Percentiles rank a stretch among this genome's conserved stretches.
phyloP scores from a whole-genome alignment of 2,888 invertebrate species.

The Lamellibrachia satsuma region DNA sequence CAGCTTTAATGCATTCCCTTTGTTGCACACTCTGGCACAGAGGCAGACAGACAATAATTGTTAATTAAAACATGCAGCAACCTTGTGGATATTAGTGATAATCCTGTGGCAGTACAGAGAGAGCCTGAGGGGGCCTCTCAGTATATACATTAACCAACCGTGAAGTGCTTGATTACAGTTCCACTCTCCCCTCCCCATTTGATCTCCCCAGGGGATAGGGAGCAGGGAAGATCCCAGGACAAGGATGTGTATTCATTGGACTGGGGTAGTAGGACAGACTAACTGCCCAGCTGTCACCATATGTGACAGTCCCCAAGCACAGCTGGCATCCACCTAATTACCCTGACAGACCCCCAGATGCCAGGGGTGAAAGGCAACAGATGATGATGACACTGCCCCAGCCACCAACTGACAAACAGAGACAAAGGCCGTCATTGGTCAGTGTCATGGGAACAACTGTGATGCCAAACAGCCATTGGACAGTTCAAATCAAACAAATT shows the following conservation, averaged over 20 bases:
- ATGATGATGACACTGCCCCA: conserved; percentile 5
- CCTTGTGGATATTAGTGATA: conserved; percentile 17
- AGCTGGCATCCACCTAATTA: neutral
- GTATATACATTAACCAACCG: neutral
- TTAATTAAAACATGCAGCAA: conserved; percentile 5
- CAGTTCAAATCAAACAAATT: neutral
- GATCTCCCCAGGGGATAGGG: neutral
- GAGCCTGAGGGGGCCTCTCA: neutral
- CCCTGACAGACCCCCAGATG: neutral
- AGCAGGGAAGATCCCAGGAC: neutral
- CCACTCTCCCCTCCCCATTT: neutral
- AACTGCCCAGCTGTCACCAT: conserved; percentile 1
- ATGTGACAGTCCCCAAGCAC: conserved; percentile 13
- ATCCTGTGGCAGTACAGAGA: neutral
- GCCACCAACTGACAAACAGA: conserved; percentile 11
- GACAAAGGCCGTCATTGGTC: conserved; percentile 2
- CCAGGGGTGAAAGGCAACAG: conserved; percentile 3
- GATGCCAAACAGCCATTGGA: conserved; percentile 6
- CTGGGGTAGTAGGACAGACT: neutral
- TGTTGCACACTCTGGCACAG: neutral
- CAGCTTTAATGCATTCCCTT: neutral
- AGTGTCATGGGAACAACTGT: neutral
- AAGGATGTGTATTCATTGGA: neutral
- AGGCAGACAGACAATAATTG: neutral
- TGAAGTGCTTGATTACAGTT: neutral